Base-by-base conservation (phyloP, 2,888 invertebrate species). In the Agonopterix subpropinquella region DNA sequence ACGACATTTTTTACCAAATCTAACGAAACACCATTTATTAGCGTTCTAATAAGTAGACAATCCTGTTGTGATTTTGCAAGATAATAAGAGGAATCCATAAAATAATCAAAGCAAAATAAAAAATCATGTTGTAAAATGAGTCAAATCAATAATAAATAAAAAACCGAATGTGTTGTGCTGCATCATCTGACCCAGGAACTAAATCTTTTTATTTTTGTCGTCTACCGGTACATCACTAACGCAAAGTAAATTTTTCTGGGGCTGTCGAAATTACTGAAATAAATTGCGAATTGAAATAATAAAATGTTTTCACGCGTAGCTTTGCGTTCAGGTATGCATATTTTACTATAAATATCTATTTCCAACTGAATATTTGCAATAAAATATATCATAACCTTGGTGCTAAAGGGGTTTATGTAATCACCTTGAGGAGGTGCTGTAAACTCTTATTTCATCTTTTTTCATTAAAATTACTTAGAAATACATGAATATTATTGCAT, bases 301-400 rank as follows among this genome's bases (percentile, higher is more conserved):
- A 91, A 90, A 88, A 92, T 93, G 93, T 82, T 92, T 75, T 92
- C 92, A 64, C 91, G 92, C 70, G 89, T 91, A 77, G 90, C 91
- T 80, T 87, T 92, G 80, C 90, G 92, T 77, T 89, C 92, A 89
- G 92, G 92, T 92, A 90, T 78, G 83, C 74, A 45, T 53, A 53
- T 57, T 57, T 47, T 54, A 41, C n/a, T 37, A 50, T n/a, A 11
- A 42, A 42, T 11, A 11, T 48, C 47, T 54, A 51, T 45, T 35
- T 48, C 47, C 44, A 18, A 7, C 8, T 10, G 4, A 45, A 50
- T 18, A 44, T 45, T 36, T 48, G 44, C 44, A 50, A 54, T 8
- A 52, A 61, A 65, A 69, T 66, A 56, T 43, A 51, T 52, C 62
- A 58, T 76, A 77, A 77, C 80, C 73, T 73, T 71, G 59, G 49